Conservation (phyloP, 2,888 invertebrate species). For the Nymphalis polychloros region DNA sequence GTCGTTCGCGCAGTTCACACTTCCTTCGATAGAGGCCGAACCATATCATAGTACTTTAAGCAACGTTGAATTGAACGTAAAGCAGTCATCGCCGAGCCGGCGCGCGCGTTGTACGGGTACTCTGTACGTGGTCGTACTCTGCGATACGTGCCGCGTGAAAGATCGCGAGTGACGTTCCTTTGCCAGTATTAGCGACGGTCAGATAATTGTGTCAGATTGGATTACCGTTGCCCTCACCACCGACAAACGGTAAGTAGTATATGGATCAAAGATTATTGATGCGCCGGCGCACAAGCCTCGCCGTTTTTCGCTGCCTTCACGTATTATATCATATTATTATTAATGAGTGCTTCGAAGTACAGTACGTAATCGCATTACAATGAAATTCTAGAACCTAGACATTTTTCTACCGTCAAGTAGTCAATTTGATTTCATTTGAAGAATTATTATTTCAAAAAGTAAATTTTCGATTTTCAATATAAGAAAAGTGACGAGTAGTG, state of each 20-base stretch:
- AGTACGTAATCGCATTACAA: conserved; percentile 3
- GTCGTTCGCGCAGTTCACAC: too few species aligned
- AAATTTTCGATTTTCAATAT: neutral
- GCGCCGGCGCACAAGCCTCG: conserved; percentile 11
- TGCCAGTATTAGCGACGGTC: conserved; percentile 12
- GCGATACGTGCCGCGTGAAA: neutral
- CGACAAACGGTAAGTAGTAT: conserved; percentile 23
- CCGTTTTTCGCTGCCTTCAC: conserved; percentile 8
- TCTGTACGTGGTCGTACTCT: too few species aligned
- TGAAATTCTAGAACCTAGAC: neutral
- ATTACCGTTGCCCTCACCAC: conserved; percentile 19
- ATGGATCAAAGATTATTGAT: conserved; percentile 11
- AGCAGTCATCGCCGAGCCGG: conserved; percentile 4
- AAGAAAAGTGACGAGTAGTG: too few species aligned
- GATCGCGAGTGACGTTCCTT: conserved; percentile 17
- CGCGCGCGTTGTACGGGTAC: neutral
- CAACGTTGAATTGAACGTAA: too few species aligned
- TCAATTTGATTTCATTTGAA: neutral
- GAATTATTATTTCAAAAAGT: neutral
- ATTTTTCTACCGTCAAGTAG: neutral
- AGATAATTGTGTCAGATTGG: conserved; percentile 20
- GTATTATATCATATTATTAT: conserved; percentile 9
- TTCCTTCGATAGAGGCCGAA: too few species aligned
- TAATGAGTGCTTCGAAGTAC: neutral
- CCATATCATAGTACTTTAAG: too few species aligned